These are phyloP conservation scores for Xanthorhoe designata DNA, from an alignment of 2,888 invertebrate genomes.

Conservation along the genomic window DNA sequence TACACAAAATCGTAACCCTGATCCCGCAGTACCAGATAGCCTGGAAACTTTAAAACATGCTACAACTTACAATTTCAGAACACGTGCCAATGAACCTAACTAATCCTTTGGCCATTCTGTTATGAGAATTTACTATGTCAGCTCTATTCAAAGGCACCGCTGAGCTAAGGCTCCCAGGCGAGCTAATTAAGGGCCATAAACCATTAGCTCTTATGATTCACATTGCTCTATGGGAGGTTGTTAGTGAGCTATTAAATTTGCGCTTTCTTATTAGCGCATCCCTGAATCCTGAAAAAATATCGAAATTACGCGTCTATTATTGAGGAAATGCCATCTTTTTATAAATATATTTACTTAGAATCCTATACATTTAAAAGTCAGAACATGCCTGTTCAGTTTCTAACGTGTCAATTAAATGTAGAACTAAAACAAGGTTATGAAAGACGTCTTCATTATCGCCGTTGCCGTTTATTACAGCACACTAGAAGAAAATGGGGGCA, in stretches of 20 bases:
- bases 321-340: too few species aligned
- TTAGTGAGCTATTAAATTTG: not conserved
- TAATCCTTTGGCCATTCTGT: not conserved
- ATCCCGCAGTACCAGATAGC: too few species aligned
- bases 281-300: not conserved
- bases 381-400: too few species aligned
- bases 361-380: too few species aligned
- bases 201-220: conserved; percentile 7
- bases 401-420: not conserved
- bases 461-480: conserved; percentile 2
- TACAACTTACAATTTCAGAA: too few species aligned
- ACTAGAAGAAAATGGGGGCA: conserved; percentile 13
- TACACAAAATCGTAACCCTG: too few species aligned
- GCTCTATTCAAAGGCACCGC: conserved; percentile 18
- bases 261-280: not conserved
- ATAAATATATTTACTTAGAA: too few species aligned
- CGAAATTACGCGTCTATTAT: too few species aligned
- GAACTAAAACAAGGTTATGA: not conserved
- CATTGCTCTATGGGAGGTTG: conserved; percentile 1
- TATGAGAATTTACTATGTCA: not conserved
- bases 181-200: conserved; percentile 23
- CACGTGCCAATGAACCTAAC: not conserved
- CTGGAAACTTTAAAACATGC: too few species aligned
- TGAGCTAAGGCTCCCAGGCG: conserved; percentile 4
- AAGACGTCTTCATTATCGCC: not conserved